Conservation (phyloP, 1,140 invertebrate genomes). For the Triops cancriformis region DNA sequence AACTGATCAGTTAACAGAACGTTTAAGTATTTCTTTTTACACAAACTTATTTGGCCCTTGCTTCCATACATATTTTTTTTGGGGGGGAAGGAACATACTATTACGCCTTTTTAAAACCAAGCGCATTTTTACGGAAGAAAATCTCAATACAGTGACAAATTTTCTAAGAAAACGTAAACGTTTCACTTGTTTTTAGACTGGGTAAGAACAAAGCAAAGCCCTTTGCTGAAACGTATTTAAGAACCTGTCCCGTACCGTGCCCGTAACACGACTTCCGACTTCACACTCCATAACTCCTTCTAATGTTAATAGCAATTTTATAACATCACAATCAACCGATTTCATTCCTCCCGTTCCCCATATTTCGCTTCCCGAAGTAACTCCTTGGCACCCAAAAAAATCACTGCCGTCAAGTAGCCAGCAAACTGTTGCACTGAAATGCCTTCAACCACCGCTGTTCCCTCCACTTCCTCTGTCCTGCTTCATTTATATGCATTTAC, state of each 20-base stretch:
- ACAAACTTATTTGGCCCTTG: constrained; percentile 4
- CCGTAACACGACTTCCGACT: neutral
- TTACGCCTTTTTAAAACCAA: neutral
- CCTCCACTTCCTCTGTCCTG: neutral
- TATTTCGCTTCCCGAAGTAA: neutral
- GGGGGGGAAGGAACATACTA: neutral
- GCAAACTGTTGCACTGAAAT: neutral
- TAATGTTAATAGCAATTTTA: neutral
- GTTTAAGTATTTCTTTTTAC: neutral
- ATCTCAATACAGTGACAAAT: neutral
- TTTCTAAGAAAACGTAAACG: neutral
- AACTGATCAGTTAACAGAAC: neutral
- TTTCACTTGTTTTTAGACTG: too few species aligned
- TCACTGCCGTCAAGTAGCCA: neutral
- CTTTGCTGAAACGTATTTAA: neutral
- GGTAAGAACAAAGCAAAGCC: neutral
- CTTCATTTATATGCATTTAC: neutral
- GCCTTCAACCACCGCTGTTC: neutral
- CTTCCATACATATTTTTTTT: neutral
- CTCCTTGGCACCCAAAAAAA: neutral
- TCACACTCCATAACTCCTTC: neutral
- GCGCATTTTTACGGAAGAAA: neutral
- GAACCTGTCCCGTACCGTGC: neutral
- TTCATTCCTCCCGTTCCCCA: neutral
- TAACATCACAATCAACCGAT: neutral